A percentile compares a stretch with the other conserved stretches of the same genome.
Conservation (phyloP, 2,113 vertebrate species). For the Leptodactylus fuscus region DNA sequence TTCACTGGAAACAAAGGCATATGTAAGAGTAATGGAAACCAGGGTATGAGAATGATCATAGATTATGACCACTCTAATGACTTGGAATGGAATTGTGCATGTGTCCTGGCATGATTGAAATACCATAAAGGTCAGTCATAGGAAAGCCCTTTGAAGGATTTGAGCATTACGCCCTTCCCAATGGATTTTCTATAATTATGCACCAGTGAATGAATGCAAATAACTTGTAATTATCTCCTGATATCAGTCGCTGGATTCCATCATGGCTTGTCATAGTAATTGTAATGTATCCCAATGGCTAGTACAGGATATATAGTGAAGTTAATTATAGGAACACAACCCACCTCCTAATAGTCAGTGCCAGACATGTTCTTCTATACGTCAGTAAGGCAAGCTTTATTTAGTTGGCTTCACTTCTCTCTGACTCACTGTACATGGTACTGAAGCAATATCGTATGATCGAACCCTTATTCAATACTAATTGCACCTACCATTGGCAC, state of each 20-base stretch:
- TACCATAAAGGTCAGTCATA: neutral
- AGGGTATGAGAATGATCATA: neutral
- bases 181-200: conserved; percentile 22
- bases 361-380: neutral
- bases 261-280: neutral
- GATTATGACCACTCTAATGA: neutral
- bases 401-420: neutral
- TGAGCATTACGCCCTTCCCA: neutral
- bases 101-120: neutral
- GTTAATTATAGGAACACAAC: neutral
- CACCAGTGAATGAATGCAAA: neutral
- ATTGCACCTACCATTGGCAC: conserved; percentile 28
- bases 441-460: neutral
- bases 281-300: too few relatives aligned
- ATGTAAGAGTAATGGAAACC: neutral
- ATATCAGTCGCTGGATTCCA: neutral
- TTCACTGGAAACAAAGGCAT: neutral
- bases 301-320: neutral
- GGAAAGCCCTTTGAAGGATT: neutral
- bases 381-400: neutral
- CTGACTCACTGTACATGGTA: neutral
- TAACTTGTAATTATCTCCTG: neutral
- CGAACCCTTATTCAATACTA: conserved; percentile 26
- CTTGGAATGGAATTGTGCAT: neutral
- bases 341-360: neutral